phyloP scores from a whole-genome alignment of 1,140 invertebrate species.

The Ctenoplectra terminalis region DNA sequence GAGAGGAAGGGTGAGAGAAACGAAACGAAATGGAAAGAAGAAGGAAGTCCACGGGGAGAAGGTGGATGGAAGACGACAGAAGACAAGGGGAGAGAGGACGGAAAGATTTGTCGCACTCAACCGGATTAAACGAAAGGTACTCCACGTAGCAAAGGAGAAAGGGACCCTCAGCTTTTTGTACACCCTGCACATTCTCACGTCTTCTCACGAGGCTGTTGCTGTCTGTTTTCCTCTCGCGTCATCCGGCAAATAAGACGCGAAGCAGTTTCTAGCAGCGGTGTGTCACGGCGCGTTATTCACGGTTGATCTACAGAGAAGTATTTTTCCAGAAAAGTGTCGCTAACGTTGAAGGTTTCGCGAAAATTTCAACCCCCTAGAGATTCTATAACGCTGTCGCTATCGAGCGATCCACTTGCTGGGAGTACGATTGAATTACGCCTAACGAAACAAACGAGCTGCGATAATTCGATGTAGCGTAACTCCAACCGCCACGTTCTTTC shows the following conservation, averaged over 20 bases:
- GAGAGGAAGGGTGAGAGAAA: neutral
- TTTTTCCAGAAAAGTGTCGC: neutral
- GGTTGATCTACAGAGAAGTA: constrained; percentile 32
- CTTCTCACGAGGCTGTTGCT: neutral
- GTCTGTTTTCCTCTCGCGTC: constrained; percentile 14
- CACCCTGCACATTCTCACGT: neutral
- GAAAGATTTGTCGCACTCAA: constrained; percentile 62
- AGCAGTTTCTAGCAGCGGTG: constrained; percentile 19
- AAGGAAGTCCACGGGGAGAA: too few relatives aligned
- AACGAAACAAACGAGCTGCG: constrained; percentile 3
- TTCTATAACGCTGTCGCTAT: neutral
- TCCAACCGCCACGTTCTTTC: constrained; percentile 12
- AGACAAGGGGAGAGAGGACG: neutral
- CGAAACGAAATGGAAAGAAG: too few relatives aligned
- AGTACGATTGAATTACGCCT: neutral
- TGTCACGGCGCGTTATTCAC: constrained; percentile 61
- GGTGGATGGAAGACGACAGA: neutral
- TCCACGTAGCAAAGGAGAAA: neutral
- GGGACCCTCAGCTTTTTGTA: constrained; percentile 12
- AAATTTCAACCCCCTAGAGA: too few relatives aligned
- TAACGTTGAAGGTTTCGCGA: neutral
- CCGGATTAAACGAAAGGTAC: constrained; percentile 61
- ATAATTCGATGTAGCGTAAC: constrained; percentile 26
- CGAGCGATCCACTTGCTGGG: neutral
- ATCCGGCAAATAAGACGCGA: constrained; percentile 36